Evolutionary conservation across 2,797 vertebrate species (phyloP).

Genomic region (Lepus townsendii): DNA sequence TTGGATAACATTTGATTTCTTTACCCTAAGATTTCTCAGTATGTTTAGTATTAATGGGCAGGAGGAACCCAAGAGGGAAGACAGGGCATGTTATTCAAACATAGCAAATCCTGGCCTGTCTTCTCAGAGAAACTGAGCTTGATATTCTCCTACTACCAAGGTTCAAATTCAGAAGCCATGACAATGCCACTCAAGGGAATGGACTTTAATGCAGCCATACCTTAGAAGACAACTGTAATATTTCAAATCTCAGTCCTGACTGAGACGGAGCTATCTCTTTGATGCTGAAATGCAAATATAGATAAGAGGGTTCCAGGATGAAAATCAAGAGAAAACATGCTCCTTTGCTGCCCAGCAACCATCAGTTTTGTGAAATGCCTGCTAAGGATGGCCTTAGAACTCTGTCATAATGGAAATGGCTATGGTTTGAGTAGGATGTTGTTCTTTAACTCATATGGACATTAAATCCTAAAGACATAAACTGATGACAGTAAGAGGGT

Average conservation of each 20-base stretch:
- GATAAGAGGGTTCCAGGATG: not conserved
- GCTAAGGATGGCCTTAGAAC: not conserved
- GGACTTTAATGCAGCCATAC: not conserved
- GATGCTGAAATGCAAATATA: not conserved
- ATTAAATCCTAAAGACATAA: too few relatives aligned
- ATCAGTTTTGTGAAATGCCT: not conserved
- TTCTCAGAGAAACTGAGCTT: not conserved
- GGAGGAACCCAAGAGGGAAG: not conserved
- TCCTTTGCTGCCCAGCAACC: not conserved
- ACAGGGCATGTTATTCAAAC: not conserved
- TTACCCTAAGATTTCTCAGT: not conserved
- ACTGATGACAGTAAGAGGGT: too few relatives aligned
- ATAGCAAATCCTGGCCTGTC: not conserved
- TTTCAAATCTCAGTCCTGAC: not conserved
- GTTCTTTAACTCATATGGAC: too few relatives aligned
- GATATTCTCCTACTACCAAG: not conserved
- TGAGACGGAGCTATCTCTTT: not conserved
- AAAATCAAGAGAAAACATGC: not conserved
- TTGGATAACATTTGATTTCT: constrained; percentile 5
- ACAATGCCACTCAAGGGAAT: not conserved
- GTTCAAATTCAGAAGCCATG: not conserved
- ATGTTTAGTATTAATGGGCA: not conserved
- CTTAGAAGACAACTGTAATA: not conserved
- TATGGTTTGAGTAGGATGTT: too few relatives aligned
- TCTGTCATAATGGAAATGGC: not conserved